These are phyloP conservation scores for Drosophila bocqueti DNA, from an alignment of 1,140 invertebrate genomes.

Conservation along the genomic window DNA sequence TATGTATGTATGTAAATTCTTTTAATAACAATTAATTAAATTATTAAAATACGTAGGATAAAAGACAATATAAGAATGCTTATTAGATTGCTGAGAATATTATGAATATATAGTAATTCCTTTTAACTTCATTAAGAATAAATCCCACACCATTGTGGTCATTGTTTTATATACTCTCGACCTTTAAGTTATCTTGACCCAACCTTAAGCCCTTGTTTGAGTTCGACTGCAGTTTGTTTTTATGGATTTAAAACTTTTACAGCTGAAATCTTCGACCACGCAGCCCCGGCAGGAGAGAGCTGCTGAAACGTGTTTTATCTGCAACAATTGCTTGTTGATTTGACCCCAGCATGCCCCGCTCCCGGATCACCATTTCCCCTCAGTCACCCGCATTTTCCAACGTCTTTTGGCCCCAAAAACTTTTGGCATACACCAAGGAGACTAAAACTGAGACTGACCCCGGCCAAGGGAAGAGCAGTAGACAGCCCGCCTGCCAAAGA, in stretches of 20 bases:
- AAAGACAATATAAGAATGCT: no score
- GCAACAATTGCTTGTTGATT: constrained; percentile 81
- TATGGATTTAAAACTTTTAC: constrained; percentile 77
- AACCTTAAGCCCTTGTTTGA: constrained; percentile 35
- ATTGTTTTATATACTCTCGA: background rate
- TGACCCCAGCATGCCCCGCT: constrained; percentile 40
- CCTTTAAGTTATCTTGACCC: constrained; percentile 31
- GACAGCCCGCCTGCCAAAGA: constrained; percentile 72
- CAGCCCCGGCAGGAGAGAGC: constrained; percentile 23
- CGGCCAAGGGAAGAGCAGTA: constrained; percentile 22
- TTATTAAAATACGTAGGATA: no score
- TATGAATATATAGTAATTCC: background rate
- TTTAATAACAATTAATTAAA: no score
- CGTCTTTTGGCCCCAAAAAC: constrained; percentile 52
- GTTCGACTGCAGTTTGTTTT: constrained; percentile 74
- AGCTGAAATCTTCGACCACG: constrained; percentile 47
- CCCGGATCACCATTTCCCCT: background rate
- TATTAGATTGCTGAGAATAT: background rate
- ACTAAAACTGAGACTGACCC: constrained; percentile 32
- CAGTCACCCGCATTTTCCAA: constrained; percentile 23
- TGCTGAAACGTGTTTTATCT: constrained; percentile 70
- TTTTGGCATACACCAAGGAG: constrained; percentile 63
- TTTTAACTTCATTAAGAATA: background rate
- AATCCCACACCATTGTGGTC: background rate
- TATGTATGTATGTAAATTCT: no score